Evolutionary conservation across 2,888 invertebrate genomes (phyloP), one percentile per base, ranked within the genome.

Genomic region (Parelbella ahira): DNA sequence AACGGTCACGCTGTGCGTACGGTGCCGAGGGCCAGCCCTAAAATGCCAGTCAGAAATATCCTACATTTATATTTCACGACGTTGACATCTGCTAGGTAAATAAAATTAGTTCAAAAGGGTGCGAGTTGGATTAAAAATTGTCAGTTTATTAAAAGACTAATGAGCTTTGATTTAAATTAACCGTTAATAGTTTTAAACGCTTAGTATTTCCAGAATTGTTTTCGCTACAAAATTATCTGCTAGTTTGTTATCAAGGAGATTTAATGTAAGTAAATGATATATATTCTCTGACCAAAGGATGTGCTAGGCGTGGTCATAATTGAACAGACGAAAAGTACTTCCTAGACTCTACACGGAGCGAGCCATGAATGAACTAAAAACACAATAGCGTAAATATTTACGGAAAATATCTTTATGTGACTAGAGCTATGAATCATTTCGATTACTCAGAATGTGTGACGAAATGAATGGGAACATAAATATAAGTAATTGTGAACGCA

Each of bases 231-330:
- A n/a, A n/a, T n/a, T n/a, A n/a, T n/a, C n/a, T n/a, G n/a, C n/a
- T n/a, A n/a, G n/a, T n/a, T n/a, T n/a, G n/a, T n/a, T n/a, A n/a
- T n/a, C n/a, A n/a, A n/a, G n/a, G n/a, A n/a, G n/a, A n/a, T n/a
- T n/a, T n/a, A n/a, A n/a, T n/a, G n/a, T n/a, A n/a, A n/a, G n/a
- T n/a, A n/a, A n/a, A n/a, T n/a, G n/a, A n/a, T n/a, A n/a, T n/a
- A n/a, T n/a, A n/a, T n/a, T n/a, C n/a, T n/a, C n/a, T n/a, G n/a
- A n/a, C n/a, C n/a, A n/a, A n/a, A n/a, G n/a, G n/a, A n/a, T n/a
- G n/a, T n/a, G 7, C 32, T 45, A 56, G 54, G 54, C 54, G 54
- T 56, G 54, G 56, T 50, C 54, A 39, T 43, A 52, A 42, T 51
- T 50, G 41, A 47, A 36, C 24, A n/a, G 24, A n/a, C 9, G 25